phyloP scores from a whole-genome alignment of 2,113 vertebrate genomes.

The Perca schrenkii region DNA sequence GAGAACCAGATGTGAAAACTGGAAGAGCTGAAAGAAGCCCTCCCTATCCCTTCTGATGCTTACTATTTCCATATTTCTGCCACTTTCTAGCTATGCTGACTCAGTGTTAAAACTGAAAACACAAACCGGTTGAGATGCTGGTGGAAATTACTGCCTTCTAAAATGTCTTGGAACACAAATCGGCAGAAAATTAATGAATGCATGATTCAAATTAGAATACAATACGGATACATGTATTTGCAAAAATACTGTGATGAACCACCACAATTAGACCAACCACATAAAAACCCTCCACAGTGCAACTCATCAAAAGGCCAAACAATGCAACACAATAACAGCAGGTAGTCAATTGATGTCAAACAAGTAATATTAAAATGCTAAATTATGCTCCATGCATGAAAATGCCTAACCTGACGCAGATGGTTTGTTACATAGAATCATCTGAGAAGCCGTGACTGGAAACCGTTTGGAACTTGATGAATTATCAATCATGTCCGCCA shows the following conservation, averaged over 20 bases:
- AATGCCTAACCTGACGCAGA: too few relatives aligned
- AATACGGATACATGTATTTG: not conserved
- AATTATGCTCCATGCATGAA: not conserved
- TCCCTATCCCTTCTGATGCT: not conserved
- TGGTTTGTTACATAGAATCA: too few relatives aligned
- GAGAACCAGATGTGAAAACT: conserved; percentile 68
- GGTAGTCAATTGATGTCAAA: not conserved
- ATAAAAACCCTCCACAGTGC: conserved; percentile 1
- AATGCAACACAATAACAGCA: not conserved
- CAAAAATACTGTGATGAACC: not conserved
- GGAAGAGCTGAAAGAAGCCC: conserved; percentile 24
- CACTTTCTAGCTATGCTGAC: conserved; percentile 39
- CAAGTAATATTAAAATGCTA: not conserved
- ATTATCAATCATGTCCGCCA: too few relatives aligned
- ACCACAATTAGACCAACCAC: not conserved
- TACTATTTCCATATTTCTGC: conserved; percentile 29
- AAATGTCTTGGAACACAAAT: not conserved
- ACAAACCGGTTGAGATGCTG: not conserved
- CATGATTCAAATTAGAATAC: conserved; percentile 8
- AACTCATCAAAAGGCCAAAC: not conserved
- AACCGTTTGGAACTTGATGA: too few relatives aligned
- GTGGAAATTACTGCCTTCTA: not conserved
- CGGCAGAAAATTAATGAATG: not conserved
- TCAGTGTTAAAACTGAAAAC: conserved; percentile 29
- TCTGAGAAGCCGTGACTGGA: too few relatives aligned